Conservation (phyloP, 2,797 vertebrate genomes). For the Pseudopleuronectes americanus region DNA sequence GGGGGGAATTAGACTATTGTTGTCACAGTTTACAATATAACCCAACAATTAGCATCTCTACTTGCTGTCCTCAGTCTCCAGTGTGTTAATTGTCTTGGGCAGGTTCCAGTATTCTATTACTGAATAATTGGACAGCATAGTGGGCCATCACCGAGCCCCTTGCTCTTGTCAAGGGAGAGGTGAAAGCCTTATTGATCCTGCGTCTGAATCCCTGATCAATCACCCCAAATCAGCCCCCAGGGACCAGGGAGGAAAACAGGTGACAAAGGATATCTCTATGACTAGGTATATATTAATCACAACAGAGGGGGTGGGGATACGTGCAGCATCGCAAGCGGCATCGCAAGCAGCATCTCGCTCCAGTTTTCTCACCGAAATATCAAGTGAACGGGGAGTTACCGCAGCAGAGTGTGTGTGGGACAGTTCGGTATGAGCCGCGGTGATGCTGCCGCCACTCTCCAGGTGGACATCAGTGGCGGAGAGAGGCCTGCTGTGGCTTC, state of each 20-base stretch:
- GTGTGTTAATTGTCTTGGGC: slow-evolving; percentile 78
- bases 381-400: slow-evolving; percentile 8
- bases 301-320: slow-evolving; percentile 7
- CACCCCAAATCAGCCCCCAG: slow-evolving; percentile 79
- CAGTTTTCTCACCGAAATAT: slow-evolving; percentile 31
- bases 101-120: slow-evolving; percentile 78
- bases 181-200: slow-evolving; percentile 80
- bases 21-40: slow-evolving; percentile 71
- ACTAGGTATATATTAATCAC: slow-evolving; percentile 71
- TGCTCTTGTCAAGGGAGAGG: slow-evolving; percentile 76
- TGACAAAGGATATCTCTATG: slow-evolving; percentile 78
- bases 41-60: slow-evolving; percentile 74
- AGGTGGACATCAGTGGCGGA: slow-evolving; percentile 68
- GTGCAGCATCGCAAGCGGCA: too few species aligned
- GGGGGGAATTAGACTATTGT: slow-evolving; percentile 58
- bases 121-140: slow-evolving; percentile 81
- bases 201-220: slow-evolving; percentile 82
- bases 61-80: slow-evolving; percentile 65
- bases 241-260: slow-evolving; percentile 65
- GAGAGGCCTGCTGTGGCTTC: slow-evolving; percentile 68
- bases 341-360: slow-evolving; percentile 45
- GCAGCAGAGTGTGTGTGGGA: not conserved
- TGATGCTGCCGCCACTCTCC: slow-evolving; percentile 40
- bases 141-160: slow-evolving; percentile 69
- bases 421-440: slow-evolving; percentile 23